A percentile compares a stretch with the other conserved stretches of the same genome.
Conservation (phyloP, 2,888 invertebrate genomes). For the Ophioninae sp. region DNA sequence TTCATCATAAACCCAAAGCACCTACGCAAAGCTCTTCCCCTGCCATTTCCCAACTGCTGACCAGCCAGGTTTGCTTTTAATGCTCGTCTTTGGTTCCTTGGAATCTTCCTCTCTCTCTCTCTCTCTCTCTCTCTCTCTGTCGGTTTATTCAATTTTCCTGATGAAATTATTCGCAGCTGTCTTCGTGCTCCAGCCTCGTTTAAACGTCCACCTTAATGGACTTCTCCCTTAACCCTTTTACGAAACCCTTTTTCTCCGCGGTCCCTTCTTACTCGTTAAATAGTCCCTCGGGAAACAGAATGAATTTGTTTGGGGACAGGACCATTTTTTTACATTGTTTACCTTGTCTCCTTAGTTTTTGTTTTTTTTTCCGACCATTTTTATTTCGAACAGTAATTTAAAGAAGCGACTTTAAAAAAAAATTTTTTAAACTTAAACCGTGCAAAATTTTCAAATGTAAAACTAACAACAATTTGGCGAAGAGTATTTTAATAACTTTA, state of each 20-base stretch:
- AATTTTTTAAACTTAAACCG: too few species aligned
- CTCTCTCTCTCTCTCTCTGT: not conserved
- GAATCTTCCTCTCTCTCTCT: not conserved
- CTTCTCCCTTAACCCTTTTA: not conserved
- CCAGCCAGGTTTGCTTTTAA: constrained; percentile 28
- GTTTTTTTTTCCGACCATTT: not conserved
- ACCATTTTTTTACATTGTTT: not conserved
- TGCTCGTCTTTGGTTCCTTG: not conserved
- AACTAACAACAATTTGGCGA: too few species aligned
- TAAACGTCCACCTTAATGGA: not conserved
- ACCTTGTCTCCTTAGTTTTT: not conserved
- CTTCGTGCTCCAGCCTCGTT: constrained; percentile 8
- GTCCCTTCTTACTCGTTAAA: not conserved
- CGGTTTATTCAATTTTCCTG: constrained; percentile 49
- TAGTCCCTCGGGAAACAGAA: not conserved
- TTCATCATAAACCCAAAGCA: constrained; percentile 49
- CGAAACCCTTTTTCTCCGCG: not conserved
- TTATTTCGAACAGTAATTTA: not conserved
- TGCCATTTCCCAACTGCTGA: constrained; percentile 15
- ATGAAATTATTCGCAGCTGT: constrained; percentile 48
- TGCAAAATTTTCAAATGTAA: too few species aligned
- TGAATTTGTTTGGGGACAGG: not conserved
- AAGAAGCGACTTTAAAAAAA: too few species aligned
- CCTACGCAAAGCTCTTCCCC: constrained; percentile 1
- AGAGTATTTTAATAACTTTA: too few species aligned